Percentiles rank a stretch among this genome's conserved stretches.
Conservation (phyloP, 2,113 vertebrate genomes). For the Notothenia coriiceps region DNA sequence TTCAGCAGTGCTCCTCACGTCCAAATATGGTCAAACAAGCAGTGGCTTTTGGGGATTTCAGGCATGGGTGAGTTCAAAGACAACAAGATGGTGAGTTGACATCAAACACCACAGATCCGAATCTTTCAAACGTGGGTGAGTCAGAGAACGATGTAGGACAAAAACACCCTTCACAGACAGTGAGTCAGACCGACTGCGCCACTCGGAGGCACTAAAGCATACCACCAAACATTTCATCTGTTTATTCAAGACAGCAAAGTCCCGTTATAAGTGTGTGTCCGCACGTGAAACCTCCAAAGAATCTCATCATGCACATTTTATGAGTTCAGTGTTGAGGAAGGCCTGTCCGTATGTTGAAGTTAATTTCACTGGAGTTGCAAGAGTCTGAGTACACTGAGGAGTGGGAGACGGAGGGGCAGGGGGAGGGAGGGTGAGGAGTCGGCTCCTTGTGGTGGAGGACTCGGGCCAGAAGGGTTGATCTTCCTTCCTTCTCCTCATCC, state of each 20-base stretch:
- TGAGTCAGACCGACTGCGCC: slow-evolving; percentile 68
- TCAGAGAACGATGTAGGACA: slow-evolving; percentile 65
- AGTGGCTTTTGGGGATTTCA: slow-evolving; percentile 51
- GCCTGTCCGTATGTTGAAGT: slow-evolving; percentile 74
- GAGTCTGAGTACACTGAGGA: slow-evolving; percentile 82
- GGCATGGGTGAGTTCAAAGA: slow-evolving; percentile 51
- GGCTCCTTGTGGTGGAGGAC: slow-evolving; percentile 83
- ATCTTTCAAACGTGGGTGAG: slow-evolving; percentile 63
- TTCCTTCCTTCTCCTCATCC: slow-evolving; percentile 65
- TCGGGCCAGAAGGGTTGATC: slow-evolving; percentile 78
- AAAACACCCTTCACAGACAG: slow-evolving; percentile 59
- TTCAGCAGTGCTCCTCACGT: slow-evolving; percentile 47
- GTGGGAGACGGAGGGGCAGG: slow-evolving; percentile 66
- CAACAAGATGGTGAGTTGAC: slow-evolving; percentile 61
- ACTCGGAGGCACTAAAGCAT: slow-evolving; percentile 52
- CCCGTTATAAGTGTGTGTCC: slow-evolving; percentile 21
- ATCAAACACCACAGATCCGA: slow-evolving; percentile 59
- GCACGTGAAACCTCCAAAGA: slow-evolving; percentile 41
- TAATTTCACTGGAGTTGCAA: slow-evolving; percentile 81
- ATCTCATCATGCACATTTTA: slow-evolving; percentile 63
- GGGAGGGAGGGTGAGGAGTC: slow-evolving; percentile 68
- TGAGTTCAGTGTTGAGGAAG: slow-evolving; percentile 74
- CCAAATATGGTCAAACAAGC: slow-evolving; percentile 62
- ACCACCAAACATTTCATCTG: slow-evolving; percentile 38
- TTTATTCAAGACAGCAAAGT: slow-evolving; percentile 62